These are phyloP conservation scores for Macrobrachium rosenbergii DNA, from an alignment of 1,140 invertebrate genomes.

Conservation along the genomic window DNA sequence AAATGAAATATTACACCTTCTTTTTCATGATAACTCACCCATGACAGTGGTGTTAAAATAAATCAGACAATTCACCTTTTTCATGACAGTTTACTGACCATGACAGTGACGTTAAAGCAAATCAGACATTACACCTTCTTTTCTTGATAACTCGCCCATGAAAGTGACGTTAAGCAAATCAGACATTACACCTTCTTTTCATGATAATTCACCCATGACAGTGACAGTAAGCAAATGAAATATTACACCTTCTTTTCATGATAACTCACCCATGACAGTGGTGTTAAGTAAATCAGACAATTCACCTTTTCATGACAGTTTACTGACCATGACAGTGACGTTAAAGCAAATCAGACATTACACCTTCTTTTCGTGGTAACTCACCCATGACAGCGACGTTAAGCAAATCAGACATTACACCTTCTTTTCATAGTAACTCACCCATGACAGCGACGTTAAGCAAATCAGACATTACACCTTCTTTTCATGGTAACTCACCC, in stretches of 20 bases:
- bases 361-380: not conserved
- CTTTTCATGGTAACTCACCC: constrained; percentile 5
- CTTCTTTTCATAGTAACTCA: not conserved
- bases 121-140: too few relatives aligned
- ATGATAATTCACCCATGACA: constrained; percentile 29
- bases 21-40: constrained; percentile 11
- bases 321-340: constrained; percentile 44
- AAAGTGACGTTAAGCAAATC: constrained; percentile 39
- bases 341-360: not conserved
- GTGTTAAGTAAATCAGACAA: not conserved
- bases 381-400: constrained; percentile 46
- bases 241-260: too few relatives aligned
- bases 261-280: constrained; percentile 38
- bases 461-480: too few relatives aligned
- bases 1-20: too few relatives aligned
- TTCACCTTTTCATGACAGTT: not conserved
- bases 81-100: constrained; percentile 16
- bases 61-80: too few relatives aligned
- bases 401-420: too few relatives aligned
- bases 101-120: constrained; percentile 43
- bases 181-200: too few relatives aligned
- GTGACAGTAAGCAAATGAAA: constrained; percentile 3
- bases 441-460: constrained; percentile 45
- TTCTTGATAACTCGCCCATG: constrained; percentile 15
- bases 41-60: too few relatives aligned